Conservation (phyloP, 2,888 invertebrate genomes). For the Pasiphila rectangulata region DNA sequence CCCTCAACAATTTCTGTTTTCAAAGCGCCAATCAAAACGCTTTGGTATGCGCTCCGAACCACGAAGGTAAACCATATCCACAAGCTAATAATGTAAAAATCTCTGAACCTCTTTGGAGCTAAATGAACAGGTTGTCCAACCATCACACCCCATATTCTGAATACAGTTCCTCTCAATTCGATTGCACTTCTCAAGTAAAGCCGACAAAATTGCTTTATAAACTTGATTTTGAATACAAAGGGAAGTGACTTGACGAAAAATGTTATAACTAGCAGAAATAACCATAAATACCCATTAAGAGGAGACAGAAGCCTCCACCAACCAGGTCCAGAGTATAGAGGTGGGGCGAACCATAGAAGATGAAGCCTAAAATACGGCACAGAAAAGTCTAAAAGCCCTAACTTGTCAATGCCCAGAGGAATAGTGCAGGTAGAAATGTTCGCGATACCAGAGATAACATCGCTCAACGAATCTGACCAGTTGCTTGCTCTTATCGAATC, state of each 20-base stretch:
- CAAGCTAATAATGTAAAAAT: conserved; percentile 57
- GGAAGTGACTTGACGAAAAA: conserved; percentile 53
- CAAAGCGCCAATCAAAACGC: conserved; percentile 60
- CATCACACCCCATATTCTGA: conserved; percentile 60
- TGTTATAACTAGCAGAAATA: conserved; percentile 48
- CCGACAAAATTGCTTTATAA: conserved; percentile 46
- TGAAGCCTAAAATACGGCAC: conserved; percentile 58
- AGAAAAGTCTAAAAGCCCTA: conserved; percentile 54
- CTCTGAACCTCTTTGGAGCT: conserved; percentile 55
- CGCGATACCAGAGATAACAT: conserved; percentile 52
- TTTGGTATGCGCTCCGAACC: conserved; percentile 62
- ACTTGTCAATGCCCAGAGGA: conserved; percentile 52
- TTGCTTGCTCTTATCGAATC: conserved; percentile 57
- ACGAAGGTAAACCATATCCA: conserved; percentile 70
- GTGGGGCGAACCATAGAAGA: conserved; percentile 61
- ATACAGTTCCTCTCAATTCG: conserved; percentile 47
- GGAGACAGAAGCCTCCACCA: conserved; percentile 61
- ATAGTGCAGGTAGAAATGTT: conserved; percentile 63
- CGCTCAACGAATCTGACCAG: conserved; percentile 61
- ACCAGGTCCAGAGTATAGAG: conserved; percentile 47
- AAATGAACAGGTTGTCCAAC: conserved; percentile 59
- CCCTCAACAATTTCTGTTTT: conserved; percentile 56
- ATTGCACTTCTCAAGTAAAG: conserved; percentile 49
- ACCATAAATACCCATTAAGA: conserved; percentile 60
- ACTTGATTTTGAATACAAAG: conserved; percentile 45